Evolutionary conservation across 2,888 invertebrate species (phyloP).

Genomic region (Cantharis nigra): DNA sequence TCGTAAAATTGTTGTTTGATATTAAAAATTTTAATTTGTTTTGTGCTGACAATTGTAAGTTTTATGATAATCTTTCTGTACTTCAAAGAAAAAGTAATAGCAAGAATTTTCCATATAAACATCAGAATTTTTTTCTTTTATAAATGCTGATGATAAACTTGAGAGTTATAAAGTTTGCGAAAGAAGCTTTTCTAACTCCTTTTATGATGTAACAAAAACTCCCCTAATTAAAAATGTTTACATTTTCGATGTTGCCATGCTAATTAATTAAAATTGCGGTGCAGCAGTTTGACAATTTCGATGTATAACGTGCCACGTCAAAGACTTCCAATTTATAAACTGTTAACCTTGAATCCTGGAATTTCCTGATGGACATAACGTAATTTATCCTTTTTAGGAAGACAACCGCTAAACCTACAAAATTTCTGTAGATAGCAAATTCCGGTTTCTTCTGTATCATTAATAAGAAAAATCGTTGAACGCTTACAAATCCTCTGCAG

Average conservation of each 20-base stretch:
- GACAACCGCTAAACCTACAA: constrained; percentile 17
- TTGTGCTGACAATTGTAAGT: not conserved
- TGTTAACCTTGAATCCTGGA: constrained; percentile 16
- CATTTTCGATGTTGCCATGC: not conserved
- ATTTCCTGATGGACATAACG: constrained; percentile 15
- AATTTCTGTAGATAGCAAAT: constrained; percentile 12
- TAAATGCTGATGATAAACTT: not conserved
- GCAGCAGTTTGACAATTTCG: not conserved
- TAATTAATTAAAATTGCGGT: not conserved
- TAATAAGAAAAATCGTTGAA: constrained; percentile 20
- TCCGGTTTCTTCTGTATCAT: constrained; percentile 11
- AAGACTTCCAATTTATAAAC: constrained; percentile 17
- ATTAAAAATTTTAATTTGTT: not conserved
- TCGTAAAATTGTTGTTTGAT: not conserved
- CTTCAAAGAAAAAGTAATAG: not conserved
- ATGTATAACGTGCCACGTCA: not conserved
- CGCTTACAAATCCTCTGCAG: constrained; percentile 8
- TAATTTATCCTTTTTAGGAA: constrained; percentile 16
- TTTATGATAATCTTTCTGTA: not conserved
- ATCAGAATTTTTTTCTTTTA: not conserved
- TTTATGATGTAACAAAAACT: not conserved
- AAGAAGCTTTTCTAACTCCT: not conserved
- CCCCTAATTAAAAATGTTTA: not conserved
- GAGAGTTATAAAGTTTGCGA: not conserved
- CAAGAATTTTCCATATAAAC: not conserved